Percentiles rank a stretch among this genome's conserved stretches.
Evolutionary conservation across 2,888 invertebrate species (phyloP).

Genomic region (Thymelicus acteon): DNA sequence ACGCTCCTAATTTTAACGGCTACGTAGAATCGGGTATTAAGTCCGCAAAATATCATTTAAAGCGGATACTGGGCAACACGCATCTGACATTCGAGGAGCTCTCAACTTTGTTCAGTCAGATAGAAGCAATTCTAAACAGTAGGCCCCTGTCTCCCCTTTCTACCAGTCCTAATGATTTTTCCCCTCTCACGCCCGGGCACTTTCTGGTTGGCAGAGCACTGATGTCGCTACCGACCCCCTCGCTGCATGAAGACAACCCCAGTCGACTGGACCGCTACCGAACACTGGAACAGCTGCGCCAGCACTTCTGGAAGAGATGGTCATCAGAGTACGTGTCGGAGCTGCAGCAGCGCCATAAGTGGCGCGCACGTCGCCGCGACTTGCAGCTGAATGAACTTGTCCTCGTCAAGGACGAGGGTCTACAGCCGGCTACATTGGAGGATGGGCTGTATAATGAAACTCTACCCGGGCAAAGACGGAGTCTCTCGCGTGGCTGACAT

Average conservation of each 20-base stretch:
- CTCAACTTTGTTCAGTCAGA: conserved; percentile 37
- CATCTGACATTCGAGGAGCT: conserved; percentile 41
- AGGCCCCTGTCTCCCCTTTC: conserved; percentile 38
- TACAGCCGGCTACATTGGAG: no score
- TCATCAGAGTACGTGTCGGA: background rate
- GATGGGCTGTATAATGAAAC: no score
- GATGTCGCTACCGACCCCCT: conserved; percentile 28
- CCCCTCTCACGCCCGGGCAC: conserved; percentile 37
- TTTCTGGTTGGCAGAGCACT: conserved; percentile 40
- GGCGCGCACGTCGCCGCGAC: no score
- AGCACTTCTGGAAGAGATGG: conserved; percentile 40
- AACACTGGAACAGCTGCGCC: conserved; percentile 26
- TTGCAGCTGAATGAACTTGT: no score
- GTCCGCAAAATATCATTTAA: conserved; percentile 39
- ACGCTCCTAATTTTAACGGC: conserved; percentile 42
- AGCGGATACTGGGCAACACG: conserved; percentile 37
- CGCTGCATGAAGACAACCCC: background rate
- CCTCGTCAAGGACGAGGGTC: no score
- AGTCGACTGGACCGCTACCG: conserved; percentile 12
- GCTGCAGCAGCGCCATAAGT: no score
- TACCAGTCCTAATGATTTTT: conserved; percentile 36
- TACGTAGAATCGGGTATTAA: conserved; percentile 39
- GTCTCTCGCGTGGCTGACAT: conserved; percentile 37
- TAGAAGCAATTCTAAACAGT: conserved; percentile 39
- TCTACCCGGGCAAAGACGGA: conserved; percentile 25